Percentiles rank a stretch among this genome's conserved stretches.
Conservation (phyloP, 2,797 vertebrate genomes). For the Tolypeutes matacus region DNA sequence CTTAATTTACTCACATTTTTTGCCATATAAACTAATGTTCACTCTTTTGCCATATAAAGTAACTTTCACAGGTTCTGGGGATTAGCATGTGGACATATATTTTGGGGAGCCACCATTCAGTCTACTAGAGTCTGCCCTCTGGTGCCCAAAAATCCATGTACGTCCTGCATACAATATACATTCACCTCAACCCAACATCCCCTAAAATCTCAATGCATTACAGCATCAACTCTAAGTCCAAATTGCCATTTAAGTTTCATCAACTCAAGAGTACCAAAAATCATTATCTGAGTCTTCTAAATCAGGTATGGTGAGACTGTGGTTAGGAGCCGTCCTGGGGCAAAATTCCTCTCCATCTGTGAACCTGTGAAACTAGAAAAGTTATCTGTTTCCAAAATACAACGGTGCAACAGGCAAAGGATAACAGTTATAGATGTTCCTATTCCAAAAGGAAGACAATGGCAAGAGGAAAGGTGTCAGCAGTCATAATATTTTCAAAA, state of each 20-base stretch:
- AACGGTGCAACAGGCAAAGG: background rate
- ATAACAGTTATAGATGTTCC: background rate
- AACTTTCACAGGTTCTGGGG: too few species aligned
- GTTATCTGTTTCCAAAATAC: conserved; percentile 36
- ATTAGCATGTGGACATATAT: too few species aligned
- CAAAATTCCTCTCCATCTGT: conserved; percentile 33
- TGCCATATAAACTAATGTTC: background rate
- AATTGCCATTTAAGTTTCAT: conserved; percentile 34
- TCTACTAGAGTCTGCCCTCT: background rate
- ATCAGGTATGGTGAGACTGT: conserved; percentile 14
- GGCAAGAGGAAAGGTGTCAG: background rate
- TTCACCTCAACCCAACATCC: background rate
- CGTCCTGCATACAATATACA: background rate
- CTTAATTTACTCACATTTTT: conserved; percentile 11
- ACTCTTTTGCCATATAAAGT: conserved; percentile 14
- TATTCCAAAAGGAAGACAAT: background rate
- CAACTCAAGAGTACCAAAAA: background rate
- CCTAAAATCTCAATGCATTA: background rate
- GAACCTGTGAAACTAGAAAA: background rate
- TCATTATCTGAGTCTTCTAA: conserved; percentile 1
- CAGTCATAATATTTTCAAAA: conserved; percentile 8
- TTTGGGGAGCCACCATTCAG: background rate
- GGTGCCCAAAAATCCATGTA: background rate
- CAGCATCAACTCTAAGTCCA: background rate
- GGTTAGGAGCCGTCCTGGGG: background rate